These are phyloP conservation scores for Amiota minor DNA, from an alignment of 2,888 invertebrate species.

Conservation along the genomic window DNA sequence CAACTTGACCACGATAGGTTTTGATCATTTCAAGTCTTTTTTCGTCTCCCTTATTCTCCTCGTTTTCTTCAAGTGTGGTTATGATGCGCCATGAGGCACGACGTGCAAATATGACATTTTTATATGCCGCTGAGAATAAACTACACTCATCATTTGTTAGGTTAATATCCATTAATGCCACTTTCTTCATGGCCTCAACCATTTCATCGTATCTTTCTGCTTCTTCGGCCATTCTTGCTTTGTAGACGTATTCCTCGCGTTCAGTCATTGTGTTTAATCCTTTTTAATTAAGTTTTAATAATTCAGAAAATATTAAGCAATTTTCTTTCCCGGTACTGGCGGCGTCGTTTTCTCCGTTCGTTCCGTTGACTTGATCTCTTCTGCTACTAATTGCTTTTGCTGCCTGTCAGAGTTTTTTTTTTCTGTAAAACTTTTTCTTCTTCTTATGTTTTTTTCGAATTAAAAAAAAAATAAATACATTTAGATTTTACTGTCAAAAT, in stretches of 20 bases:
- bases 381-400: no score
- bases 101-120: slow-evolving; percentile 98
- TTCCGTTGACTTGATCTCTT: no score
- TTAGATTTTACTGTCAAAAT: no score
- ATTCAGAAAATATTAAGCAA: slow-evolving; percentile 67
- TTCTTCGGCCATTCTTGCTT: slow-evolving; percentile 99
- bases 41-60: slow-evolving; percentile 94
- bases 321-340: slow-evolving; percentile 68
- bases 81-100: slow-evolving; percentile 99
- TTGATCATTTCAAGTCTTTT: slow-evolving; percentile 96
- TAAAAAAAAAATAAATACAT: no score
- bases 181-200: slow-evolving; percentile 99
- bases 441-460: no score
- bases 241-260: slow-evolving; percentile 99
- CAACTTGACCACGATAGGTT: slow-evolving; percentile 95
- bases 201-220: slow-evolving; percentile 99
- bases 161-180: slow-evolving; percentile 94
- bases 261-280: slow-evolving; percentile 97
- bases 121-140: slow-evolving; percentile 97
- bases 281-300: slow-evolving; percentile 55
- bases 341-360: slow-evolving; percentile 54
- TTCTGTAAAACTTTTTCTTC: no score
- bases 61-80: slow-evolving; percentile 97
- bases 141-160: slow-evolving; percentile 98
- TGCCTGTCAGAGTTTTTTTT: no score